phyloP scores from a whole-genome alignment of 1,140 invertebrate species.

The Oedothorax gibbosus region DNA sequence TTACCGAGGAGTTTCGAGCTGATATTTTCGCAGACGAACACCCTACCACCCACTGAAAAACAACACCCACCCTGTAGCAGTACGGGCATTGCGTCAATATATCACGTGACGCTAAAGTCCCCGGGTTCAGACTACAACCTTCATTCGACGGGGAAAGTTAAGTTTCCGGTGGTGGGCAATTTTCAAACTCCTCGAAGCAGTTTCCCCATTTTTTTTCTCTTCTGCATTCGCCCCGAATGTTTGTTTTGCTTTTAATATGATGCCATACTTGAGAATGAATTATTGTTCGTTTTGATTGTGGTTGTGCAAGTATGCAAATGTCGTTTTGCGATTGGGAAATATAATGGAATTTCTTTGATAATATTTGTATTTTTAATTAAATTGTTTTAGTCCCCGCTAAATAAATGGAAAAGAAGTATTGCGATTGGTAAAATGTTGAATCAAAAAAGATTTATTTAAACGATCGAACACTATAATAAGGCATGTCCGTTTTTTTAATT shows the following conservation, averaged over 20 bases:
- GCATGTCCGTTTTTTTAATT: too few species aligned
- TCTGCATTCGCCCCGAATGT: constrained; percentile 2
- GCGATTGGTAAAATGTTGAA: too few species aligned
- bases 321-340: too few species aligned
- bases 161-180: constrained; percentile 58
- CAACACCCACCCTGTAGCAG: constrained; percentile 59
- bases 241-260: constrained; percentile 53
- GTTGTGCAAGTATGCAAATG: too few species aligned
- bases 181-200: constrained; percentile 45
- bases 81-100: constrained; percentile 61
- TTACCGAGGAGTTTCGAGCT: constrained; percentile 41
- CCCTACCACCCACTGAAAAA: constrained; percentile 61
- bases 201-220: constrained; percentile 12
- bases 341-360: too few species aligned
- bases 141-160: constrained; percentile 49
- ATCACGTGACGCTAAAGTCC: constrained; percentile 60
- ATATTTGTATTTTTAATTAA: too few species aligned
- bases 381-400: too few species aligned
- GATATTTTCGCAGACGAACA: constrained; percentile 56
- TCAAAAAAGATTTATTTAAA: too few species aligned
- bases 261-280: constrained; percentile 21
- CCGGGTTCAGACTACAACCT: constrained; percentile 58
- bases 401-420: too few species aligned
- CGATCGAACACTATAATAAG: too few species aligned
- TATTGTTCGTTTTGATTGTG: too few species aligned